Evolutionary conservation across 1,140 invertebrate species (phyloP).

Genomic region (Hyposmocoma kahamanoa): DNA sequence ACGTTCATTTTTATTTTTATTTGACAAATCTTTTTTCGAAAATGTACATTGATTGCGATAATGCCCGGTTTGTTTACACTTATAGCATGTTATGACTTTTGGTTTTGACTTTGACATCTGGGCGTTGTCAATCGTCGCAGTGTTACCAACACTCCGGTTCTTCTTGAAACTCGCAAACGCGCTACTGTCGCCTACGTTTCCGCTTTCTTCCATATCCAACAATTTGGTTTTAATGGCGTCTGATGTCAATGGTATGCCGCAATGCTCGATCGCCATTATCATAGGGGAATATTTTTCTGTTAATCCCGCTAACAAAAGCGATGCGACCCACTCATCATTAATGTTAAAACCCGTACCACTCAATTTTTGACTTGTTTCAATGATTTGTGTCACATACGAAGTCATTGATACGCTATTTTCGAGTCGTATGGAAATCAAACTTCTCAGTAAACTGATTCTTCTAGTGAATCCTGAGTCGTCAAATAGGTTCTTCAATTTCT

Average conservation of each 20-base stretch:
- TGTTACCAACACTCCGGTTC: background rate
- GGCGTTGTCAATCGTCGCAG: background rate
- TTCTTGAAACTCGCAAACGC: background rate
- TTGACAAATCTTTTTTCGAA: background rate
- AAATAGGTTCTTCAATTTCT: conserved; percentile 18
- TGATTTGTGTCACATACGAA: conserved; percentile 14
- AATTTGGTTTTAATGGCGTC: conserved; percentile 20
- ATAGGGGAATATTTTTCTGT: background rate
- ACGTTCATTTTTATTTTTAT: too few species aligned
- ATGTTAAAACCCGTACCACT: conserved; percentile 10
- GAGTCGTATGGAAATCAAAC: conserved; percentile 15
- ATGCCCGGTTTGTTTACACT: conserved; percentile 7
- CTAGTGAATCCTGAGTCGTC: conserved; percentile 17
- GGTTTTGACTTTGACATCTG: background rate
- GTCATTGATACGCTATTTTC: conserved; percentile 16
- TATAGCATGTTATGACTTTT: conserved; percentile 2
- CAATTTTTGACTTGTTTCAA: conserved; percentile 20
- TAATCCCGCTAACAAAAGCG: background rate
- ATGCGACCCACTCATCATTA: background rate
- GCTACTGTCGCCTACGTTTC: background rate
- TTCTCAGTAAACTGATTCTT: conserved; percentile 19
- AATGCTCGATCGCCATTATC: conserved; percentile 13
- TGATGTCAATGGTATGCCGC: conserved; percentile 9
- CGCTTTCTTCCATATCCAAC: conserved; percentile 11
- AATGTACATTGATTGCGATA: conserved; percentile 15